phyloP scores from a whole-genome alignment of 2,888 invertebrate species.

The Pseudoips prasinana region DNA sequence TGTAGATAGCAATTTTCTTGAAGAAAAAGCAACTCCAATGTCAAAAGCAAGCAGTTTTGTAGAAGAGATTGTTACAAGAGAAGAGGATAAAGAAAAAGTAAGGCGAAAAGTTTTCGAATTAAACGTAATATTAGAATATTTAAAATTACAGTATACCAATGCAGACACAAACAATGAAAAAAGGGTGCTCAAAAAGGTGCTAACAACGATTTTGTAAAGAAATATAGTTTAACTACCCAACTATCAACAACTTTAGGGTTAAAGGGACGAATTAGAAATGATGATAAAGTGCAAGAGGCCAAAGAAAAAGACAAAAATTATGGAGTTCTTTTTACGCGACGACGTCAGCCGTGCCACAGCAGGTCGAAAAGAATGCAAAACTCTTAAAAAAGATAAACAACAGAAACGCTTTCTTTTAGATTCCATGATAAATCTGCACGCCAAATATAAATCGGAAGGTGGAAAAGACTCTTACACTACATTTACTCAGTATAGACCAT shows the following conservation, averaged over 20 bases:
- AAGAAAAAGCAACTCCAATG: constrained; percentile 5
- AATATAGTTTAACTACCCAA: constrained; percentile 11
- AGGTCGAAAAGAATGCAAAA: constrained; percentile 12
- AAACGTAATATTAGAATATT: constrained; percentile 8
- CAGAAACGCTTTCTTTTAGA: constrained; percentile 12
- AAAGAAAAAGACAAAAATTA: constrained; percentile 8
- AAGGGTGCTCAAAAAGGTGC: constrained; percentile 9
- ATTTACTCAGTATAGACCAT: constrained; percentile 11
- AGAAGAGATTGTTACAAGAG: constrained; percentile 7
- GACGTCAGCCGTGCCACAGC: constrained; percentile 13
- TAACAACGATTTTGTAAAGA: constrained; percentile 10
- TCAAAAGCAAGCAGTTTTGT: constrained; percentile 10
- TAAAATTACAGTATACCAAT: constrained; percentile 9
- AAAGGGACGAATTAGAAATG: constrained; percentile 9
- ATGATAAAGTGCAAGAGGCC: constrained; percentile 3
- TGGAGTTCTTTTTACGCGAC: constrained; percentile 10
- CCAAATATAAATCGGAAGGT: constrained; percentile 16
- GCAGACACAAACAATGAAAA: constrained; percentile 11
- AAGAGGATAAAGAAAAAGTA: constrained; percentile 10
- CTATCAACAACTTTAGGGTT: constrained; percentile 11
- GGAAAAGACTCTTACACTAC: constrained; percentile 10
- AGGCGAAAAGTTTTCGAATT: constrained; percentile 10
- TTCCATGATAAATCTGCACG: constrained; percentile 8
- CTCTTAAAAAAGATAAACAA: constrained; percentile 12
- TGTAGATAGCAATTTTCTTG: constrained; percentile 4